Base-by-base conservation (phyloP, 2,113 vertebrate genomes). In the Dicaeum eximium region DNA sequence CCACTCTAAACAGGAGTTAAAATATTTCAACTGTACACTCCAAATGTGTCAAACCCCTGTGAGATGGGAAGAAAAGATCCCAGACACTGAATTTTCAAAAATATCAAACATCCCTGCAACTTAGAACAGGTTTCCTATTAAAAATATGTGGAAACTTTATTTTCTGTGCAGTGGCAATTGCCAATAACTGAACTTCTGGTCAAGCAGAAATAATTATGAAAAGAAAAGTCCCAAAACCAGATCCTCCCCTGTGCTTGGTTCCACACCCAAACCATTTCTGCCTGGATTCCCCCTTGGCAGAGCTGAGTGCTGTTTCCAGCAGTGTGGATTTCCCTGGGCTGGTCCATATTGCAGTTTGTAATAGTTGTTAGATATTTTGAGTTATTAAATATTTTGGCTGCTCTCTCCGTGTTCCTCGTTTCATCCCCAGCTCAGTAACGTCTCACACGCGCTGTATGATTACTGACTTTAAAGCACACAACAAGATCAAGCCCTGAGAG, bases 401-500 rank as follows among this genome's bases (percentile, higher is more conserved):
- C 75, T 92, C 80, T 53, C 11, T 30, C 62, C 14, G 44, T 60
- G 75, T 37, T 84, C 67, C 91, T 24, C 20, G 65, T 84, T 88
- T 51, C 57, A 81, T 86, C 86, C 86, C 80, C 77, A 13, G 75
- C 1, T 90, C 51, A 6, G 72, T 37, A 61, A 45, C 90, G 1
- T 17, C 50, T 73, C 44, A 2, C 4, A 1, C 31, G 8, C n/a
- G 11, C 87, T 71, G 1, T 69, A 57, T 82, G 58, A 88, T 86
- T 69, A 83, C 94, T 83, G 82, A 85, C 91, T 95, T 94, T 86
- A 95, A 88, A 92, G 80, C 80, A 19, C 69, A 84, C 88, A 71
- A 95, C 75, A 44, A 96, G 92, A 97, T 86, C 90, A 83, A 93
- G 75, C 54, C 92, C 88, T 23, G 86, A 95, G 93, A 95, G 94